Evolutionary conservation across 2,113 vertebrate species (phyloP).

Genomic region (Urocitellus parryii): DNA sequence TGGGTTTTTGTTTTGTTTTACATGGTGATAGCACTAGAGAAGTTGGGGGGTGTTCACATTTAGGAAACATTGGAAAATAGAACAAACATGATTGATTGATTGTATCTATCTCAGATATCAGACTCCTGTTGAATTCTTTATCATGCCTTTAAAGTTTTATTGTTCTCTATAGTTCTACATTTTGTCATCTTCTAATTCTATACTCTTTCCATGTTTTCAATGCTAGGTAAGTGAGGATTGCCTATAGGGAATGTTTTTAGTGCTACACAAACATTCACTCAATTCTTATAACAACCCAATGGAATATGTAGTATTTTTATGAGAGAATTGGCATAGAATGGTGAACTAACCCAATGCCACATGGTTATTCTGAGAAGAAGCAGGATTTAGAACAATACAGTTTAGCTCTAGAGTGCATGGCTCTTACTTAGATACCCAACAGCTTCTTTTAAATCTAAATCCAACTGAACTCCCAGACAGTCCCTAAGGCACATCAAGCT

Average conservation of each 20-base stretch:
- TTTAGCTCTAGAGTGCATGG: background rate
- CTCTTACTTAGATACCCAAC: background rate
- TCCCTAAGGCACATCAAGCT: background rate
- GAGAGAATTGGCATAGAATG: background rate
- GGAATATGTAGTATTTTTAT: background rate
- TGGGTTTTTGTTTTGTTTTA: background rate
- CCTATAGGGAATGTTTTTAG: background rate
- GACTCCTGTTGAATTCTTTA: background rate
- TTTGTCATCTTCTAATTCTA: background rate
- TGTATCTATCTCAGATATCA: background rate
- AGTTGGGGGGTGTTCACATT: background rate
- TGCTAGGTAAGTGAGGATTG: background rate
- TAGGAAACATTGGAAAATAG: background rate
- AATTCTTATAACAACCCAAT: background rate
- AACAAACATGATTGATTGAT: background rate
- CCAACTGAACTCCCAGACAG: background rate
- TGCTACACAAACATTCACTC: background rate
- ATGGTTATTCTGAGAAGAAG: background rate
- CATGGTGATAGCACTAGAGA: accelerated
- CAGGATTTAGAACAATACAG: background rate
- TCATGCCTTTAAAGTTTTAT: background rate
- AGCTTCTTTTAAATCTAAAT: background rate
- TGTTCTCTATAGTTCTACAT: background rate
- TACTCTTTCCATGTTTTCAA: background rate
- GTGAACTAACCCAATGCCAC: background rate